A percentile compares a stretch with the other conserved stretches of the same genome.
These are phyloP conservation scores for Actinernus sp. DNA, from an alignment of 92 coral and sea anemone genomes.

Conservation along the genomic window DNA sequence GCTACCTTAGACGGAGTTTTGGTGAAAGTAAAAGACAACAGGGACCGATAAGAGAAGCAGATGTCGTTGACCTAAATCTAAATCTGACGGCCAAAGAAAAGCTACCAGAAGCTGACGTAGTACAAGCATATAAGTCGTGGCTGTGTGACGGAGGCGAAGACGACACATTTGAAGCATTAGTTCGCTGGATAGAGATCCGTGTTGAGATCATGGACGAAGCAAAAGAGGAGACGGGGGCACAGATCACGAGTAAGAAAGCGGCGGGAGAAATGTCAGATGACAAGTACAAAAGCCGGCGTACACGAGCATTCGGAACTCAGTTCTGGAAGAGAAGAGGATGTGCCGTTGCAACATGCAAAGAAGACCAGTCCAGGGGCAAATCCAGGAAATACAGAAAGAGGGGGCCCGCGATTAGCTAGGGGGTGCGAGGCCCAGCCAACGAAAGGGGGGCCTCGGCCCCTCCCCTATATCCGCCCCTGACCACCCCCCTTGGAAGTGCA, in stretches of 20 bases:
- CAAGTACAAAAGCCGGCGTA: conserved; percentile 1
- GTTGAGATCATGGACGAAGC: conserved; percentile 59
- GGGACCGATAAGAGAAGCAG: too few species aligned
- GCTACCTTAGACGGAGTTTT: too few species aligned
- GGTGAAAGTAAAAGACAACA: too few species aligned
- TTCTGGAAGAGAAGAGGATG: conserved; percentile 23
- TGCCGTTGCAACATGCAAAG: too few species aligned
- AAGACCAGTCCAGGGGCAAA: too few species aligned
- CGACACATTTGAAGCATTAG: conserved; percentile 12
- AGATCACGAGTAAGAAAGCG: conserved; percentile 4
- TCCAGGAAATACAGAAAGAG: too few species aligned
- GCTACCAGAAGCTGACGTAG: conserved; percentile 25
- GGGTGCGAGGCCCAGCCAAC: too few species aligned
- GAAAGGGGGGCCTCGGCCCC: too few species aligned
- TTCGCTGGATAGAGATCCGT: conserved; percentile 39
- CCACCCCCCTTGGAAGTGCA: conserved; percentile 62
- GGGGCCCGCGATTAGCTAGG: too few species aligned
- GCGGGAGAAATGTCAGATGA: not conserved
- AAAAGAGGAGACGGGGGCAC: conserved; percentile 37
- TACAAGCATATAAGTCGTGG: conserved; percentile 26
- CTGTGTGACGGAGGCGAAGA: conserved; percentile 1
- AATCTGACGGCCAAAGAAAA: conserved; percentile 34
- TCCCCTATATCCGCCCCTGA: too few species aligned
- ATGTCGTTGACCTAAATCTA: too few species aligned
- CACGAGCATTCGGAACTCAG: conserved; percentile 15